phyloP scores from a whole-genome alignment of 1,140 invertebrate species.

The Diabrotica virgifera region DNA sequence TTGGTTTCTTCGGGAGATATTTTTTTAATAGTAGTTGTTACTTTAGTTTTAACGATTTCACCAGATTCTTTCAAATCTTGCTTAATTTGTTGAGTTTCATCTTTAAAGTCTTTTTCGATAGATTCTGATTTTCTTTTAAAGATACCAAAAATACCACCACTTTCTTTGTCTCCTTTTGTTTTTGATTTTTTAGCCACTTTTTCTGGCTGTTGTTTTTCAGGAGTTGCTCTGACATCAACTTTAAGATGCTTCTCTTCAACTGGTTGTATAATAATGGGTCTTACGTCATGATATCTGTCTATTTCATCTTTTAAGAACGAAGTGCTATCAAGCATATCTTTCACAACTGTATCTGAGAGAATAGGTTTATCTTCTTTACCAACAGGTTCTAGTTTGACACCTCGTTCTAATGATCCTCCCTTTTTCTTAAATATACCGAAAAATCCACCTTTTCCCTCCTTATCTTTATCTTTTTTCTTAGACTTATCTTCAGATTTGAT shows the following conservation, averaged over 20 bases:
- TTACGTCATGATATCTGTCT: constrained; percentile 22
- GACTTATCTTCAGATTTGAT: neutral
- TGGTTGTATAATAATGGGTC: neutral
- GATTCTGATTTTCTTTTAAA: constrained; percentile 31
- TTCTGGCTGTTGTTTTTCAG: constrained; percentile 15
- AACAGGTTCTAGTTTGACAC: neutral
- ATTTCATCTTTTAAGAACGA: constrained; percentile 25
- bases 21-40: neutral
- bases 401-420: constrained; percentile 3
- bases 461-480: neutral
- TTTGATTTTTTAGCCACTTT: constrained; percentile 9
- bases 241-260: too few species aligned
- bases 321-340: neutral
- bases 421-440: constrained; percentile 7
- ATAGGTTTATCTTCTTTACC: neutral
- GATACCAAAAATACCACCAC: constrained; percentile 29
- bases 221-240: neutral
- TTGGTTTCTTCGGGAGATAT: constrained; percentile 11
- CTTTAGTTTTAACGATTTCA: too few species aligned
- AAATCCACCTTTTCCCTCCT: constrained; percentile 17
- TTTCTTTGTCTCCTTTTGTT: constrained; percentile 5
- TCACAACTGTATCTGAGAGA: neutral
- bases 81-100: neutral
- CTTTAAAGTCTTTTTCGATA: constrained; percentile 12
- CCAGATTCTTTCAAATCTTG: too few species aligned